Conservation (phyloP, 2,888 invertebrate species). For the Tinea trinotella region DNA sequence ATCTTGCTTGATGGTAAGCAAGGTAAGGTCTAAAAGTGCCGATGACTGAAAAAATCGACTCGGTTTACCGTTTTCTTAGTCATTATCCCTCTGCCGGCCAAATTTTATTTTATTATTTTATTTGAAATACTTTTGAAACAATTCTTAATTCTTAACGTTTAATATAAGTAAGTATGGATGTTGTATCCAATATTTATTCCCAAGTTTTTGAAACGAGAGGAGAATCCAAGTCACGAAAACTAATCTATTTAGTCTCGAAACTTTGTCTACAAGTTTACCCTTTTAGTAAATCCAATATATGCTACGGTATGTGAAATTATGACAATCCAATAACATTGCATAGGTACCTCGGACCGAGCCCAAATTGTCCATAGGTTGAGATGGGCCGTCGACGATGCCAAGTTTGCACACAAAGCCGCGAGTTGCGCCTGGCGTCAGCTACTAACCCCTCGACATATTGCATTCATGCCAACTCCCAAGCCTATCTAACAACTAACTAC, state of each 20-base stretch:
- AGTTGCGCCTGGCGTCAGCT: constrained; percentile 31
- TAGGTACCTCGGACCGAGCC: constrained; percentile 54
- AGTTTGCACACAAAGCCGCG: constrained; percentile 36
- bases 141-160: neutral
- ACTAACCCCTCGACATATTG: constrained; percentile 17
- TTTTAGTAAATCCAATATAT: constrained; percentile 13
- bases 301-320: constrained; percentile 53
- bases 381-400: constrained; percentile 45
- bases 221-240: constrained; percentile 12
- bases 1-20: no score
- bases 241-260: constrained; percentile 17
- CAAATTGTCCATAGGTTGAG: constrained; percentile 48
- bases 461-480: constrained; percentile 17
- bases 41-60: no score
- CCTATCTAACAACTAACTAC: constrained; percentile 11
- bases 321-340: constrained; percentile 63
- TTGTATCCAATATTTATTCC: neutral
- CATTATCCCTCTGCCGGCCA: no score
- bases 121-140: no score
- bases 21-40: no score
- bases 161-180: neutral
- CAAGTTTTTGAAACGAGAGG: neutral
- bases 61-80: no score
- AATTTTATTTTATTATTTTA: no score
- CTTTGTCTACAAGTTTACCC: constrained; percentile 14